A percentile compares a stretch with the other conserved stretches of the same genome.
Conservation (phyloP, 2,797 vertebrate species). For the Chaenodraco wilsoni region DNA sequence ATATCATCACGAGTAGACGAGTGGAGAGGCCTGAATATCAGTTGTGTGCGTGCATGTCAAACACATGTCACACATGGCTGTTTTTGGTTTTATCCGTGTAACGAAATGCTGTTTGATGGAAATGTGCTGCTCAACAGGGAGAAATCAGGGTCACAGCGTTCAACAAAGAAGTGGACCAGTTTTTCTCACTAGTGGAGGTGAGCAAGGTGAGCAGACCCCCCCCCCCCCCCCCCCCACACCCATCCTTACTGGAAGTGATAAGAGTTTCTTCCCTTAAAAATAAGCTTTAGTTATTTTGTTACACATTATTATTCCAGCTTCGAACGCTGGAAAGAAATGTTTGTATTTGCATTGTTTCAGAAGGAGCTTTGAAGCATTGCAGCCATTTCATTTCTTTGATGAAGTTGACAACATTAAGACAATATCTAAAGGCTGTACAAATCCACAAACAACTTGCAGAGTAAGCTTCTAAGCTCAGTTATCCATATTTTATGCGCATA, state of each 20-base stretch:
- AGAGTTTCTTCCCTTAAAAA: no score
- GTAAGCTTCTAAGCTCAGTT: constrained; percentile 12
- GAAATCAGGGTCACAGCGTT: constrained; percentile 97
- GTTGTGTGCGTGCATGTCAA: constrained; percentile 16
- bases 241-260: constrained; percentile 18
- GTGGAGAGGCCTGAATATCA: constrained; percentile 23
- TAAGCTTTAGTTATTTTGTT: not conserved
- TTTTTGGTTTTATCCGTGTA: no score
- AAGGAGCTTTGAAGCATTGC: not conserved
- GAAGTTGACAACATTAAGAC: not conserved
- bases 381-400: not conserved
- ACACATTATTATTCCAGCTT: not conserved
- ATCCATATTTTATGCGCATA: constrained; percentile 22
- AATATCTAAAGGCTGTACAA: constrained; percentile 16
- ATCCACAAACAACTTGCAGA: constrained; percentile 11
- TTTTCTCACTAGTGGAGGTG: constrained; percentile 92
- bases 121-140: constrained; percentile 84
- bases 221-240: constrained; percentile 19
- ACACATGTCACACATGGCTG: constrained; percentile 21
- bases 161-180: constrained; percentile 95
- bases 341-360: not conserved
- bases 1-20: constrained; percentile 48
- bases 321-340: not conserved
- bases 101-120: constrained; percentile 33
- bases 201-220: constrained; percentile 89